Conservation (phyloP, 2,888 invertebrate genomes). For the Eupithecia dodoneata region DNA sequence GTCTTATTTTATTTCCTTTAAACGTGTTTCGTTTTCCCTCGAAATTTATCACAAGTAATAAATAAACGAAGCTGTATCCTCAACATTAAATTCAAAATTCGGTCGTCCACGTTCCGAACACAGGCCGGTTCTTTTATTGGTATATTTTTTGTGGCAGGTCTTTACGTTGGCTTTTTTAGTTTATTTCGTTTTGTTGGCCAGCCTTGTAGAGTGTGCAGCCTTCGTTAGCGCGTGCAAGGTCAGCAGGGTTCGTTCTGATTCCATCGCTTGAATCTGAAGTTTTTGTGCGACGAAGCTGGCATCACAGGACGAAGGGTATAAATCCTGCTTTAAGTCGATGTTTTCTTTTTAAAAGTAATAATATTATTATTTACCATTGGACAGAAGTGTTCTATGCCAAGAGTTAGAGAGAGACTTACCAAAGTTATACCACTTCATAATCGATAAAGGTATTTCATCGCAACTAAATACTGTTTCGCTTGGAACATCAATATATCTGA, state of each 20-base stretch:
- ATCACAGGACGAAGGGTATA: conserved; percentile 35
- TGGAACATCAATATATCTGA: conserved; percentile 17
- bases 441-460: neutral
- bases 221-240: conserved; percentile 81
- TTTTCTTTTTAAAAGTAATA: neutral
- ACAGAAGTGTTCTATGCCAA: neutral
- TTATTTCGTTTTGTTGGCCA: conserved; percentile 70
- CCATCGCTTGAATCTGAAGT: conserved; percentile 44
- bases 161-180: conserved; percentile 58
- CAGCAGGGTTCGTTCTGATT: conserved; percentile 64
- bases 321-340: conserved; percentile 18
- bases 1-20: neutral
- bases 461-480: conserved; percentile 1
- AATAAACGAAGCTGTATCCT: conserved; percentile 46
- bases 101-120: conserved; percentile 66
- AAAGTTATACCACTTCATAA: neutral
- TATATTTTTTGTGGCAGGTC: conserved; percentile 79
- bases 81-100: conserved; percentile 52
- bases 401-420: neutral
- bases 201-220: conserved; percentile 74
- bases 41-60: conserved; percentile 39
- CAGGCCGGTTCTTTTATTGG: conserved; percentile 63
- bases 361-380: neutral
- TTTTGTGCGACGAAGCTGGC: conserved; percentile 45
- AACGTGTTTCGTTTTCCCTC: conserved; percentile 14